Percentiles rank a stretch among this genome's conserved stretches.
phyloP scores from a whole-genome alignment of 1,140 invertebrate genomes.

The Himalopsyche phryganea region DNA sequence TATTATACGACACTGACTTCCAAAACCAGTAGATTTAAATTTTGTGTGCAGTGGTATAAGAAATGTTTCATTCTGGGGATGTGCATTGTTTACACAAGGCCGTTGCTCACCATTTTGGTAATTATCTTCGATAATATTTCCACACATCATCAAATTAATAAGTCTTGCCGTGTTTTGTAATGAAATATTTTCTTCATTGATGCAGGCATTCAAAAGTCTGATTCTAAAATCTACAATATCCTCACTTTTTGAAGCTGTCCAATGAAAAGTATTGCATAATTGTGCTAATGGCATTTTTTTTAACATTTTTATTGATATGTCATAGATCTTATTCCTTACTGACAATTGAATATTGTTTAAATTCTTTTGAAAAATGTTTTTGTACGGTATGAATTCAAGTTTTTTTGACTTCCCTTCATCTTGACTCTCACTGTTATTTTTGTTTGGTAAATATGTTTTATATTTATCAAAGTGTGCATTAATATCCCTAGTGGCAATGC shows the following conservation, averaged over 20 bases:
- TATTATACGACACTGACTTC: conserved; percentile 5
- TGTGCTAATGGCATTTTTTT: conserved; percentile 7
- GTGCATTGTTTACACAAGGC: background rate
- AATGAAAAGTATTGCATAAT: conserved; percentile 1
- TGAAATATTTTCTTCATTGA: conserved; percentile 6
- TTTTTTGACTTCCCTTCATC: background rate
- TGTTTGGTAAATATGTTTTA: conserved; percentile 6
- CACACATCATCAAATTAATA: conserved; percentile 18
- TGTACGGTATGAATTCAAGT: conserved; percentile 6
- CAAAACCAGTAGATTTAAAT: conserved; percentile 3
- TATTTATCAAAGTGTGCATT: conserved; percentile 3
- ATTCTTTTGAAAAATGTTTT: background rate
- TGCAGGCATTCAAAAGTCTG: conserved; percentile 8
- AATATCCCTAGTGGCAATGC: background rate
- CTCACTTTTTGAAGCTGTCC: background rate
- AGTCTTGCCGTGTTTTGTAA: conserved; percentile 5
- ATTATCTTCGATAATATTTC: conserved; percentile 10
- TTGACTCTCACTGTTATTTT: background rate
- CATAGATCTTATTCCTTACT: background rate
- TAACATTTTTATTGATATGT: background rate
- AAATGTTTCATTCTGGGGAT: background rate
- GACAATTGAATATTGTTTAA: background rate
- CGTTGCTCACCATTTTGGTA: background rate
- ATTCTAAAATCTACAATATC: background rate
- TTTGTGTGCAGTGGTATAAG: background rate